phyloP scores from a whole-genome alignment of 2,888 invertebrate species.

The Scaeva pyrastri region DNA sequence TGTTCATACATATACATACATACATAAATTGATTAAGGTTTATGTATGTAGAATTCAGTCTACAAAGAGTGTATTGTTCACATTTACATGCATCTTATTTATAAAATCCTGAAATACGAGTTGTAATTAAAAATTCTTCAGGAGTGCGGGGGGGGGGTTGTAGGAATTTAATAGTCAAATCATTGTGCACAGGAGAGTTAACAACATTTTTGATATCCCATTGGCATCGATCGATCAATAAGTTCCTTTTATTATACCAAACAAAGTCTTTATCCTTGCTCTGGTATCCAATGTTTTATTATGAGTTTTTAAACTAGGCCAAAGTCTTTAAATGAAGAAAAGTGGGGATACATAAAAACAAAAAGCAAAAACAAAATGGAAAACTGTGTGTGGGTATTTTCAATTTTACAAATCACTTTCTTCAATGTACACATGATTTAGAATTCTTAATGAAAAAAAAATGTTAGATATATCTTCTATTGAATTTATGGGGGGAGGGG shows the following conservation, averaged over 20 bases:
- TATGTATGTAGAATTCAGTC: not conserved
- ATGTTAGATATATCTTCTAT: no score
- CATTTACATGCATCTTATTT: not conserved
- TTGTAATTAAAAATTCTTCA: not conserved
- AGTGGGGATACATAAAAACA: not conserved
- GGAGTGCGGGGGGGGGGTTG: not conserved
- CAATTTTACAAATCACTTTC: no score
- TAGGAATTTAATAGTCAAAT: not conserved
- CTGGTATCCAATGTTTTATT: not conserved
- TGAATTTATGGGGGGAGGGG: no score
- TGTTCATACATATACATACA: not conserved
- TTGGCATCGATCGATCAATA: slow-evolving; percentile 35
- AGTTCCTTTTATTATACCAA: not conserved
- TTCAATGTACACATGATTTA: no score
- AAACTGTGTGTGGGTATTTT: no score
- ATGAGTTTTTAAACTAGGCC: slow-evolving; percentile 33
- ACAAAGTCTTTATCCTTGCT: not conserved
- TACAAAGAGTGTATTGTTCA: no score
- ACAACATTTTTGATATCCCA: slow-evolving; percentile 20
- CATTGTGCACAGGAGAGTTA: slow-evolving; percentile 7
- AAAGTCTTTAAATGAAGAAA: slow-evolving; percentile 34
- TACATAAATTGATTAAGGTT: not conserved
- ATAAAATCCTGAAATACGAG: not conserved
- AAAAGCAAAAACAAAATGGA: no score
- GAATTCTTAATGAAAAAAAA: no score